These are phyloP conservation scores for Tinea semifulvella DNA, from an alignment of 2,888 invertebrate genomes.

Conservation along the genomic window DNA sequence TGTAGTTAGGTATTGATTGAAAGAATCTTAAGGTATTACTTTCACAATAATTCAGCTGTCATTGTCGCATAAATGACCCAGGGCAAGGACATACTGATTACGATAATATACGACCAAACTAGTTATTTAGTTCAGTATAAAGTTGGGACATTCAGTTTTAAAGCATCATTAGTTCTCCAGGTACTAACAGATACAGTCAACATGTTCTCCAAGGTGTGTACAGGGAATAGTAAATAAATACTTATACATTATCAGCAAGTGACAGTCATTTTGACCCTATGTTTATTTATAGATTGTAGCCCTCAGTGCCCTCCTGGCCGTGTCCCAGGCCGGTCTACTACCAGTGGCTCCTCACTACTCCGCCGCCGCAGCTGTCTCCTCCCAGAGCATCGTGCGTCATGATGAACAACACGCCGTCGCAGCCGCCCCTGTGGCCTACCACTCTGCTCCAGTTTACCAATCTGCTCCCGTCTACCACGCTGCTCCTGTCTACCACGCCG, in stretches of 20 bases:
- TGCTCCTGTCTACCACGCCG: slow-evolving; percentile 20
- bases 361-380: slow-evolving; percentile 41
- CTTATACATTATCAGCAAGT: no score
- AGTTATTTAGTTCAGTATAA: not conserved
- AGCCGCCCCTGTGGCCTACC: slow-evolving; percentile 20
- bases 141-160: not conserved
- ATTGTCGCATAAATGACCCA: not conserved
- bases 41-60: no score
- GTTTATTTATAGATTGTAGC: slow-evolving; percentile 17
- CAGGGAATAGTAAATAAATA: not conserved
- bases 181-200: not conserved
- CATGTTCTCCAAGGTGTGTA: not conserved
- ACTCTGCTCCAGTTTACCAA: slow-evolving; percentile 18
- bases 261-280: no score
- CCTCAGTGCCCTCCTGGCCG: slow-evolving; percentile 16
- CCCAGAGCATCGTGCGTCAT: slow-evolving; percentile 24
- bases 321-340: slow-evolving; percentile 36
- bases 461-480: slow-evolving; percentile 18
- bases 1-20: no score
- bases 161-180: not conserved
- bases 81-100: not conserved
- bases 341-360: slow-evolving; percentile 48
- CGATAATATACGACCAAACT: not conserved
- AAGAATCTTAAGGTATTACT: no score
- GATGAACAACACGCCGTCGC: slow-evolving; percentile 26